Conservation (phyloP, 1,140 invertebrate species). For the Drosophila orosa region DNA sequence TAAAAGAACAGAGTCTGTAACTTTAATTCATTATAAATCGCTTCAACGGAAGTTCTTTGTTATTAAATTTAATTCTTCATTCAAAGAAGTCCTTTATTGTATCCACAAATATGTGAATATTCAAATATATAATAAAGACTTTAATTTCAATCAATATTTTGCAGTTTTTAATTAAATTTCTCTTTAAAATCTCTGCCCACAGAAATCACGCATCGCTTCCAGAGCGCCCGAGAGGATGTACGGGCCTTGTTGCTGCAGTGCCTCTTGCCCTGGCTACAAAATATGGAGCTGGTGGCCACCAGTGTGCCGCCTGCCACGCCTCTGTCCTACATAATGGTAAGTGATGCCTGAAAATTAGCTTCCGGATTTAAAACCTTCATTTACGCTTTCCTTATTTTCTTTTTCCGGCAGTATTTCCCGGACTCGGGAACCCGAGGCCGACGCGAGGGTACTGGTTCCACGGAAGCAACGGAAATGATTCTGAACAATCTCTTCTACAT, state of each 20-base stretch:
- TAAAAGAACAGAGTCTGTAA: neutral
- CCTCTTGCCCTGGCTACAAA: conserved; percentile 98
- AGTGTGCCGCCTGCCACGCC: conserved; percentile 94
- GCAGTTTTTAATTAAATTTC: neutral
- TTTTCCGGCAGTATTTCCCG: conserved; percentile 88
- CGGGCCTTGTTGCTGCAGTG: conserved; percentile 95
- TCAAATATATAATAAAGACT: neutral
- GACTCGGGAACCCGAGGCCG: conserved; percentile 88
- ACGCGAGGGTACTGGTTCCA: conserved; percentile 97
- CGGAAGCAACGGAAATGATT: conserved; percentile 99
- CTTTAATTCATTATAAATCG: neutral
- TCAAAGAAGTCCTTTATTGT: neutral
- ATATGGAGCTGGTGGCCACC: conserved; percentile 99
- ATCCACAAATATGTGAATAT: neutral
- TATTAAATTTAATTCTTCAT: neutral
- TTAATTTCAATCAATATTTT: neutral
- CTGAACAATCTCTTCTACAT: conserved; percentile 99
- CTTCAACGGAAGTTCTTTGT: neutral
- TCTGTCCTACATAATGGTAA: conserved; percentile 92
- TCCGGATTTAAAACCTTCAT: conserved; percentile 1
- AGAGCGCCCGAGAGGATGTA: conserved; percentile 96
- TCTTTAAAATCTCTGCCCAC: conserved; percentile 41
- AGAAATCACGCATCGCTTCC: conserved; percentile 98
- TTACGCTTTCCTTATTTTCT: conserved; percentile 8
- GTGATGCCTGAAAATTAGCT: conserved; percentile 16